Conservation (phyloP, 2,113 vertebrate species). For the Brachyhypopomus gauderio region DNA sequence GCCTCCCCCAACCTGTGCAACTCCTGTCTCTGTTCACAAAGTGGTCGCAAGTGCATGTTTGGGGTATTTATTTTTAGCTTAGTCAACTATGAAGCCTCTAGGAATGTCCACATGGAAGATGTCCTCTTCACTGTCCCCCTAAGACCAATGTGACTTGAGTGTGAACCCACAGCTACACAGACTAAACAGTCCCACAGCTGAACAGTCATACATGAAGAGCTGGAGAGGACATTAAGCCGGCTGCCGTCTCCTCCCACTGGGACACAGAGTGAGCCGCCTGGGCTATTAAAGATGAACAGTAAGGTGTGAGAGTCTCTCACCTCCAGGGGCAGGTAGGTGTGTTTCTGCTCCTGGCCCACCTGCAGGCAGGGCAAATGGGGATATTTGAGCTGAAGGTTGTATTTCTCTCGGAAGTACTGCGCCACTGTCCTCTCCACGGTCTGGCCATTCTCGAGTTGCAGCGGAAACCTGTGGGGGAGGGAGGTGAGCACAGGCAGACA, state of each 20-base stretch:
- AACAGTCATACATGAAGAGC: background rate
- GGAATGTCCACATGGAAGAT: too few species aligned
- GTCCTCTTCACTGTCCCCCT: too few species aligned
- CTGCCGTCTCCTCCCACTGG: background rate
- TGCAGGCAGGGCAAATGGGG: constrained; percentile 95
- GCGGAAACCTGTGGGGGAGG: constrained; percentile 82
- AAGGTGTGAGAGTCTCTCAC: constrained; percentile 71
- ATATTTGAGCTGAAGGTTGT: constrained; percentile 95
- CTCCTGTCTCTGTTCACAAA: too few species aligned
- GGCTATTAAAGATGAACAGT: constrained; percentile 30
- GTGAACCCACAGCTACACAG: too few species aligned
- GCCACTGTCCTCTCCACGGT: constrained; percentile 96
- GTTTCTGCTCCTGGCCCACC: constrained; percentile 98
- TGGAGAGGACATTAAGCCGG: background rate
- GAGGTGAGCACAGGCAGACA: too few species aligned
- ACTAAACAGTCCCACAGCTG: background rate
- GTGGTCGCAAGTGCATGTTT: too few species aligned
- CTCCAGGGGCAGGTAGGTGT: constrained; percentile 97
- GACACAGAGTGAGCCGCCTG: background rate
- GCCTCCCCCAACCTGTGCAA: too few species aligned
- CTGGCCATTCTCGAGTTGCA: constrained; percentile 95
- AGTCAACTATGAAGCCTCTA: too few species aligned
- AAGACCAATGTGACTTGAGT: too few species aligned
- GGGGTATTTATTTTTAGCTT: too few species aligned
- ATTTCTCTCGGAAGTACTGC: constrained; percentile 98